Evolutionary conservation across 2,888 invertebrate genomes (phyloP), one percentile per base, ranked within the genome.

Genomic region (Vanessa cardui): DNA sequence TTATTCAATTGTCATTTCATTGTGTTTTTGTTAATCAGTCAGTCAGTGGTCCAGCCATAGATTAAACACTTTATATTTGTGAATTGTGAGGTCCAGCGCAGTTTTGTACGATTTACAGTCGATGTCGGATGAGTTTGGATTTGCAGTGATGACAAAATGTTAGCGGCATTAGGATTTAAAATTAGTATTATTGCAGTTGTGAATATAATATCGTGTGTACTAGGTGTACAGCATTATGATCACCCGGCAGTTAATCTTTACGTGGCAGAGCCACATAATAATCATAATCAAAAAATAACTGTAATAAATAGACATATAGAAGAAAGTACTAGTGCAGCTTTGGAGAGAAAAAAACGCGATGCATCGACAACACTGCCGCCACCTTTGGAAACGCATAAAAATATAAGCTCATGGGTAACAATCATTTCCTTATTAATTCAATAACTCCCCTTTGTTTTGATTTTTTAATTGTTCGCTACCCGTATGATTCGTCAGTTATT

Each of bases 401-500:
- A 91, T 77, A 88, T 90, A 72, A 92, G 87, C 84, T 90, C 91
- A 81, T 92, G 92, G 93, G 93, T 93, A 89, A 88, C 76, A 62
- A 62, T 62, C 21, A 46, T 69, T 68, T 72, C 58, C 61, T 54
- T 54, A 66, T 62, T 71, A 71, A 76, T 78, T 77, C 70, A 71
- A 77, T 80, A 74, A 69, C 72, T 81, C 81, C 82, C 81, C 83
- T 83, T 83, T 83, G 78, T 83, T 80, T 77, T 74, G 76, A 79
- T 77, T 77, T 72, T 70, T 75, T 72, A 70, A 70, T 73, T 73
- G 73, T 70, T 66, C 66, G 61, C 62, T 59, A 67, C 75, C 73
- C 69, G 73, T 72, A 75, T 76, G 68, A 73, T 72, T 64, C 66
- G 71, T 70, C 72, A 72, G 64, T 72, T 75, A 26, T 5, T 26